Percentiles rank a stretch among this genome's conserved stretches.
Conservation (phyloP, 92 coral and sea anemone genomes). For the Phenganax subtilis region DNA sequence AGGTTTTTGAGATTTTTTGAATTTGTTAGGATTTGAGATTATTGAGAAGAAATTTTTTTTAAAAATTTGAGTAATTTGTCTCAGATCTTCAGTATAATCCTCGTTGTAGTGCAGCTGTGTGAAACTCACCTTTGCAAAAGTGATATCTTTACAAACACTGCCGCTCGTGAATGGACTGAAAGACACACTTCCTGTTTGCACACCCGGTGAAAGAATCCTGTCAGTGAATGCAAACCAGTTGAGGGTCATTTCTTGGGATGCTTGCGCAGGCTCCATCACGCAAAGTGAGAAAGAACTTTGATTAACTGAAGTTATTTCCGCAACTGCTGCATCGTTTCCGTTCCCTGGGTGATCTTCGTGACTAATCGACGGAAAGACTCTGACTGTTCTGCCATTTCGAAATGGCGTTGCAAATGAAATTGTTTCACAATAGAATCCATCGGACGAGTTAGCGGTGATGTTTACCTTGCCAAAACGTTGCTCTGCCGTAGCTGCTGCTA, state of each 20-base stretch:
- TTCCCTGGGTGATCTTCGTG: not conserved
- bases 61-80: no score
- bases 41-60: no score
- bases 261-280: constrained; percentile 18
- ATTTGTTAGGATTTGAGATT: no score
- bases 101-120: no score
- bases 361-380: constrained; percentile 14
- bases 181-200: constrained; percentile 13
- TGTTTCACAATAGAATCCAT: constrained; percentile 19
- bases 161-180: constrained; percentile 10
- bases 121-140: not conserved
- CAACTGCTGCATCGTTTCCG: constrained; percentile 22
- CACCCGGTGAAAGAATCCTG: not conserved
- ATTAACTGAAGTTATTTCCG: not conserved
- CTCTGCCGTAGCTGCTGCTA: no score
- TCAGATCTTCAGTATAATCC: no score
- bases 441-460: constrained; percentile 12
- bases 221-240: constrained; percentile 26
- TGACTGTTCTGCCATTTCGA: not conserved
- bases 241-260: not conserved
- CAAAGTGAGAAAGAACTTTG: not conserved
- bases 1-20: no score
- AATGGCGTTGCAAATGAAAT: constrained; percentile 6
- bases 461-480: constrained; percentile 15
- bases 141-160: not conserved